Base-by-base conservation (phyloP, 2,113 vertebrate genomes). In the Phylloscopus trochilus region DNA sequence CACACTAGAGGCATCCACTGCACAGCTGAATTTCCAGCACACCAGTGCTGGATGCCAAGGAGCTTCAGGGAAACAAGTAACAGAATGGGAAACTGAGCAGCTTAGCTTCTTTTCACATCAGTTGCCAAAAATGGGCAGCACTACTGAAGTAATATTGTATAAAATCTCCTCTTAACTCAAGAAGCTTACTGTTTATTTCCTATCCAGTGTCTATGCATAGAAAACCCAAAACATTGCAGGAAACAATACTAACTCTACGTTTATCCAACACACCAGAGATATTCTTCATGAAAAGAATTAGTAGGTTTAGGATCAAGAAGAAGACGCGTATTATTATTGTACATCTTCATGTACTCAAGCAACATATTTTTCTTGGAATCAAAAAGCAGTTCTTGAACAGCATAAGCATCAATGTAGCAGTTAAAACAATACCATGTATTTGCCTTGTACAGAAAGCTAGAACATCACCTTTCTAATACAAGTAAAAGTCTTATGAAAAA, bases 61-160 rank as follows among this genome's bases (percentile, higher is more conserved):
- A 94, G 64, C 80, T 94, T 93, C 72, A 83, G 92, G 72, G 83
- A 88, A 94, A 90, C 49, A 66, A 92, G 70, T 75, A 93, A 60
- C 53, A 92, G 74, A 94, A 85, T 12, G n/a, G 83, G 88, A 93
- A 93, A 74, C 56, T 5, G 35, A 90, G 60, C 63, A 70, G 47
- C 53, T 92, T 78, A 60, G 52, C 15, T 63, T 87, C 80, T 89
- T 80, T 82, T 69, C 49, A 83, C 20, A 55, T 72, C 75, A 67
- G 27, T 68, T 8, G 23, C 56, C 80, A 78, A 96, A 92, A 93
- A 56, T 59, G 52, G 80, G 83, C 60, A 88, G 76, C 80, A 81
- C 46, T 33, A 41, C 23, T 82, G 74, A 94, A 87, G 70, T 41
- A 70, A 88, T 77, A 74, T 6, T 49, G 52, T 63, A 53, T 56